Percentiles rank a stretch among this genome's conserved stretches.
phyloP scores from a whole-genome alignment of 1,140 invertebrate genomes.

The Dendrolimus kikuchii region DNA sequence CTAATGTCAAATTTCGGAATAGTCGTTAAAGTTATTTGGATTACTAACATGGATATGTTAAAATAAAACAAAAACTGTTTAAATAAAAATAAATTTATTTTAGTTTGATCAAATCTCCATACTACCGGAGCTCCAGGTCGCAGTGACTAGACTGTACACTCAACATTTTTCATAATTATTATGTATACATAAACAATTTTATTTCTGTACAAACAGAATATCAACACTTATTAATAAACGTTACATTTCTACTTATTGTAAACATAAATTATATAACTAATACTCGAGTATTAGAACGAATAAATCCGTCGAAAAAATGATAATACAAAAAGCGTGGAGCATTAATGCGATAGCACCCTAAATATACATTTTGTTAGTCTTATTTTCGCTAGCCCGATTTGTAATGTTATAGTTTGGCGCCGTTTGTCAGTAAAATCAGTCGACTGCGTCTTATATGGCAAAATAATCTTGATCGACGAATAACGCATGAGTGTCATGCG shows the following conservation, averaged over 20 bases:
- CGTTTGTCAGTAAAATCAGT: constrained; percentile 25
- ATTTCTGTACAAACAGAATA: constrained; percentile 66
- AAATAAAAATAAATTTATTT: constrained; percentile 68
- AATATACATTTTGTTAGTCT: constrained; percentile 64
- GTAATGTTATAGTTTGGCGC: constrained; percentile 23
- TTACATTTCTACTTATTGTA: constrained; percentile 64
- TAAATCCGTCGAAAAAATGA: constrained; percentile 65
- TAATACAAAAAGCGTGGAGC: constrained; percentile 55
- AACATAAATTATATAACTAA: constrained; percentile 65
- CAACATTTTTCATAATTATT: constrained; percentile 47
- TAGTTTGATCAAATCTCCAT: constrained; percentile 52
- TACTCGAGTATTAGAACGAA: constrained; percentile 69
- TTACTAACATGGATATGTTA: background rate
- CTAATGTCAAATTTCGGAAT: too few species aligned
- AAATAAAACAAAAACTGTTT: constrained; percentile 36
- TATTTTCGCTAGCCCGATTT: constrained; percentile 45
- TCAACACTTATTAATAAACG: constrained; percentile 66
- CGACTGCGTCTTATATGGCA: constrained; percentile 8
- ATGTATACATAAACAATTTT: constrained; percentile 57
- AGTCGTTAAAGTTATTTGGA: too few species aligned
- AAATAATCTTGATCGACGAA: constrained; percentile 1
- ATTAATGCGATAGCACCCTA: constrained; percentile 42
- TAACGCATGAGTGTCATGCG: constrained; percentile 2
- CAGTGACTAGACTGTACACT: constrained; percentile 69
- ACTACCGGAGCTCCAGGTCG: constrained; percentile 61